Base-by-base conservation (phyloP, 2,113 vertebrate genomes). In the Salvator merianae region DNA sequence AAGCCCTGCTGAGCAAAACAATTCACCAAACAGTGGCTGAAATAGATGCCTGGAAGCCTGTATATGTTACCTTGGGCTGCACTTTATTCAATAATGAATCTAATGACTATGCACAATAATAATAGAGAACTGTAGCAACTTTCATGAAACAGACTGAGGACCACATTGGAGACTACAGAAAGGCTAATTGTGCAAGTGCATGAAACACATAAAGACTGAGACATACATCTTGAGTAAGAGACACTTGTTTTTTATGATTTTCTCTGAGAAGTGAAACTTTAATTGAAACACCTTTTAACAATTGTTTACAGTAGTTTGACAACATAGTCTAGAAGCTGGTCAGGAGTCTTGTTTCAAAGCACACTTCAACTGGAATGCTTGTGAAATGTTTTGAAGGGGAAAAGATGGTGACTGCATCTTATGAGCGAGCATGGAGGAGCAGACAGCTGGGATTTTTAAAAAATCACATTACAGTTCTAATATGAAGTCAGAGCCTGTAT, bases 61-160 rank as follows among this genome's bases (percentile, higher is more conserved):
- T 79, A 86, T 70, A 70, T 84, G 85, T 76, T 89, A 88, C 90
- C 55, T 66, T 16, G 71, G 86, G 90, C 81, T 36, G 84, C 80
- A 78, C 71, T 79, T 91, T 81, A 62, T 0, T 84, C 81, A 85
- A 88, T 93, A 90, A 83, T 34, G 75, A 80, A 81, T 28, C 75
- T 90, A 90, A 91, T 79, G 83, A 87, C 87, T 47, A 79, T 82
- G 83, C 83, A 72, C 16, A 1, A 32, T 78, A 89, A 84, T 59
- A 76, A 14, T 70, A 85, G 79, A 13, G 72, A 91, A 43, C 0
- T 40, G 1, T 8, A 20, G 70, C 26, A 47, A 55, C n/a, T 72
- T 79, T 82, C 47, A 79, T 86, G 81, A 76, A 81, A 79, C 71
- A 84, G 62, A 59, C 77, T 36, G 73, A 91, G 84, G 82, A 62